phyloP scores from a whole-genome alignment of 2,113 vertebrate genomes.

The Bucco capensis region DNA sequence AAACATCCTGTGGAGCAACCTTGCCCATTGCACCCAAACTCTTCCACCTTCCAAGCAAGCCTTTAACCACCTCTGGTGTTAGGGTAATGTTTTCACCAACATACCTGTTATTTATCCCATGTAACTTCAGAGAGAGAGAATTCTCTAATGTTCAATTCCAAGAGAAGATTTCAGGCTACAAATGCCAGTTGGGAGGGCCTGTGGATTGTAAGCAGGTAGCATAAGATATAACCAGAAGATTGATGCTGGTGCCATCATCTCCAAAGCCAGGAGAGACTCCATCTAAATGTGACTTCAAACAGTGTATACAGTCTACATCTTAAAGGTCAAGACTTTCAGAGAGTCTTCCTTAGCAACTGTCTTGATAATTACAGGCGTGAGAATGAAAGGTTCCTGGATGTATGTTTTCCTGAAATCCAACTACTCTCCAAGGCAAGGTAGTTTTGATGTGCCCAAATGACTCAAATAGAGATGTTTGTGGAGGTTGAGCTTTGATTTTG shows the following conservation, averaged over 20 bases:
- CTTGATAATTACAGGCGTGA: neutral
- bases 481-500: neutral
- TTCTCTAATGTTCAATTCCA: neutral
- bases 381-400: too few relatives aligned
- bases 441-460: neutral
- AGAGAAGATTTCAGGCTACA: neutral
- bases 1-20: neutral
- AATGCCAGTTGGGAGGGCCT: neutral
- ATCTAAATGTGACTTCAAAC: neutral
- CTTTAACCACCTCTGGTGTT: neutral
- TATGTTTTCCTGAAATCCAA: neutral
- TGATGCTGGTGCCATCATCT: neutral
- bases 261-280: neutral
- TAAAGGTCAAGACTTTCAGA: neutral
- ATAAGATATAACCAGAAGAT: neutral
- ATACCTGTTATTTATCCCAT: neutral
- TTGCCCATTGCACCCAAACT: neutral
- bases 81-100: neutral
- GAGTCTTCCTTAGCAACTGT: neutral
- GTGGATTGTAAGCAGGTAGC: neutral
- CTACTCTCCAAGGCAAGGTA: neutral
- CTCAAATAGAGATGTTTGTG: neutral
- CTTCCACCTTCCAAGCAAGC: neutral
- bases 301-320: neutral
- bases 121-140: neutral